phyloP scores from a whole-genome alignment of 2,888 invertebrate species.

The Tetrapedia diversipes region DNA sequence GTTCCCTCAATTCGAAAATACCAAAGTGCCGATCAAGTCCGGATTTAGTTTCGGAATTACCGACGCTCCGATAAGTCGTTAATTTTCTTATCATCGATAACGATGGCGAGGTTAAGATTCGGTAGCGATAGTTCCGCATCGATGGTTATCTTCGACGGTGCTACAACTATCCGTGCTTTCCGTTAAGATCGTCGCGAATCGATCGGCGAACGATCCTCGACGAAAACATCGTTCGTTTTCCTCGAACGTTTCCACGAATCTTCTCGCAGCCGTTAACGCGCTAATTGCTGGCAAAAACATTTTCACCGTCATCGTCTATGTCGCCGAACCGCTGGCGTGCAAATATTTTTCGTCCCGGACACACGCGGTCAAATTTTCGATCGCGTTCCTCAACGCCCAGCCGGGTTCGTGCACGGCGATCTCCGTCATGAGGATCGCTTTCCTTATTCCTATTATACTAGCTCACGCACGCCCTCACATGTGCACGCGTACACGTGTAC shows the following conservation, averaged over 20 bases:
- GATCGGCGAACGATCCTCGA: too few species aligned
- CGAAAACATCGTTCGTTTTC: background rate
- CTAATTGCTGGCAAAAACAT: conserved; percentile 23
- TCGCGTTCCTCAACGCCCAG: background rate
- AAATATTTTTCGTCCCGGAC: conserved; percentile 19
- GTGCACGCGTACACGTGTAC: conserved; percentile 41
- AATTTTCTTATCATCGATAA: background rate
- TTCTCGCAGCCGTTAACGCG: background rate
- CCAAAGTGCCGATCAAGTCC: background rate
- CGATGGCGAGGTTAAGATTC: background rate
- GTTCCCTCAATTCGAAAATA: background rate
- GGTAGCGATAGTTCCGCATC: background rate
- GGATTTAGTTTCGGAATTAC: background rate
- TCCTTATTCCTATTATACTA: conserved; percentile 77
- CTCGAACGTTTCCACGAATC: background rate
- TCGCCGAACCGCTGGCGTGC: background rate
- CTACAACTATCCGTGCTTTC: background rate
- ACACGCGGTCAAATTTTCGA: background rate
- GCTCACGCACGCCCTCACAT: conserved; percentile 59
- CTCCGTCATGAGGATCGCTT: conserved; percentile 73
- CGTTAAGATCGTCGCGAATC: background rate
- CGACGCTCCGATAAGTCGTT: background rate
- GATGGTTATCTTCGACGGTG: background rate
- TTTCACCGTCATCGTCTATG: too few species aligned
- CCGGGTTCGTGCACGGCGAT: background rate